phyloP scores from a whole-genome alignment of 1,140 invertebrate species.

The Agrypnia vestita region DNA sequence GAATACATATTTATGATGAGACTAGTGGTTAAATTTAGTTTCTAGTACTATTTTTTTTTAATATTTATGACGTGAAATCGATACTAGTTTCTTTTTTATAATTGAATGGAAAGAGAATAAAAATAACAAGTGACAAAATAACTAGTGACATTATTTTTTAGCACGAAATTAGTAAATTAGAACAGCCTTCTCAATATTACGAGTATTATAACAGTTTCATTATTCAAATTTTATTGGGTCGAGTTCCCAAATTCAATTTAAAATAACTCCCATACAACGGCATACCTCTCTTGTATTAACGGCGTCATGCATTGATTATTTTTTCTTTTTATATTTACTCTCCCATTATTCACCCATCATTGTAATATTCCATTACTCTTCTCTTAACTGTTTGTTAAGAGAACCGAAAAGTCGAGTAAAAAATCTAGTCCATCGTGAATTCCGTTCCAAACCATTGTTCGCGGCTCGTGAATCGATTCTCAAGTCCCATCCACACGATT shows the following conservation, averaged over 20 bases:
- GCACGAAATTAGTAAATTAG: too few relatives aligned
- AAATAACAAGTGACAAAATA: too few relatives aligned
- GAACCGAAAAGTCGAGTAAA: conserved; percentile 25
- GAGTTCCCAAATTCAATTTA: conserved; percentile 5
- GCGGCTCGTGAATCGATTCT: conserved; percentile 21
- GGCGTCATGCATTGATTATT: background rate
- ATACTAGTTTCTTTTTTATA: too few relatives aligned
- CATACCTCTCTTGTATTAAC: background rate
- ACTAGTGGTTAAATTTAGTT: too few relatives aligned
- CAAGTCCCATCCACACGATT: too few relatives aligned
- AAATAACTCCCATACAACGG: conserved; percentile 12
- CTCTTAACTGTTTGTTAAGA: conserved; percentile 17
- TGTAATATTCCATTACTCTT: conserved; percentile 43
- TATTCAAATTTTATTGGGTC: background rate
- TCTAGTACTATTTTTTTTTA: too few relatives aligned
- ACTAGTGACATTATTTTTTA: too few relatives aligned
- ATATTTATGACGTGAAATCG: too few relatives aligned
- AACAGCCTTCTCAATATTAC: too few relatives aligned
- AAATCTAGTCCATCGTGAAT: conserved; percentile 27
- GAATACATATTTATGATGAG: too few relatives aligned
- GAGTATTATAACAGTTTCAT: too few relatives aligned
- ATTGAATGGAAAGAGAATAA: too few relatives aligned
- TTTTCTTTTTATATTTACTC: conserved; percentile 22
- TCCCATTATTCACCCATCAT: conserved; percentile 29
- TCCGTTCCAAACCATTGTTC: conserved; percentile 25